A percentile compares a stretch with the other conserved stretches of the same genome.
Conservation (phyloP, 2,113 vertebrate species). For the Calonectris borealis region DNA sequence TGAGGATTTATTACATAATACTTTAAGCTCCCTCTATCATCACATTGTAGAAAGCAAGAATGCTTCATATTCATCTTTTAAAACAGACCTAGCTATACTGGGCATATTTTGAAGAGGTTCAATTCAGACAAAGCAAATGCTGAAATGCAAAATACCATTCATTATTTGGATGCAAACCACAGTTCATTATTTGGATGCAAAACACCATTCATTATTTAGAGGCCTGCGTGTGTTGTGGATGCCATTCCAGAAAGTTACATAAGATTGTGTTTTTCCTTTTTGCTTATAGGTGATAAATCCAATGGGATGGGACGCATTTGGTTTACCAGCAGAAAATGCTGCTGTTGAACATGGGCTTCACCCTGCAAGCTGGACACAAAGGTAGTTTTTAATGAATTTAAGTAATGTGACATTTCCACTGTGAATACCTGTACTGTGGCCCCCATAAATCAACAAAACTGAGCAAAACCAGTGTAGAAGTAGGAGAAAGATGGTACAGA, state of each 20-base stretch:
- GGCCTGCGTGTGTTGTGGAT: neutral
- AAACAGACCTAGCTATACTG: neutral
- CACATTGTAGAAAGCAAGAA: neutral
- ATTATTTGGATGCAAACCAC: neutral
- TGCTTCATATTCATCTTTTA: neutral
- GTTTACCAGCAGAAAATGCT: constrained; percentile 96
- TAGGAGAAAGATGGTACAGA: neutral
- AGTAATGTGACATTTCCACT: neutral
- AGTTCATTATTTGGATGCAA: neutral
- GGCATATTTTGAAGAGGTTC: neutral
- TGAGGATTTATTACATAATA: neutral
- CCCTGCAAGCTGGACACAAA: constrained; percentile 91
- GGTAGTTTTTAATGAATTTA: constrained; percentile 65
- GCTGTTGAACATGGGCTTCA: constrained; percentile 89
- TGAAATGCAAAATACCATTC: neutral
- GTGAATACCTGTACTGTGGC: neutral
- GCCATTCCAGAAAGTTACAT: neutral
- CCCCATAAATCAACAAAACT: neutral
- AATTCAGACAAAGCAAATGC: neutral
- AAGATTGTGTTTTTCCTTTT: neutral
- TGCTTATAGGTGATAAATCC: constrained; percentile 89
- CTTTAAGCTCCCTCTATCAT: neutral
- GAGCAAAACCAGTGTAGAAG: neutral
- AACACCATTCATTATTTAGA: neutral
- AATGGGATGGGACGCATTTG: constrained; percentile 98